These are phyloP conservation scores for Heliconius hortense DNA, from an alignment of 2,888 invertebrate species.

Conservation along the genomic window DNA sequence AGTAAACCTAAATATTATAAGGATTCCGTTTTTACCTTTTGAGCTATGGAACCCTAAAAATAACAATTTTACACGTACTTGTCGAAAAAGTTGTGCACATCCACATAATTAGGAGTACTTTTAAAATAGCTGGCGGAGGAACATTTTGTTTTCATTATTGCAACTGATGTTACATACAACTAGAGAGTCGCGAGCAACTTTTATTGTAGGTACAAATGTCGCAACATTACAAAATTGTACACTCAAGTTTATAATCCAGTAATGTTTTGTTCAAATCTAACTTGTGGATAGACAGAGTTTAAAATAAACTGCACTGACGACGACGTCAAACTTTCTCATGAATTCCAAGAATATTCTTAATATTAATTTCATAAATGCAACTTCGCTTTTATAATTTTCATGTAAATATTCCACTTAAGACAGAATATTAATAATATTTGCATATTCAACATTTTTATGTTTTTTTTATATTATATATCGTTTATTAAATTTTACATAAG, in stretches of 20 bases:
- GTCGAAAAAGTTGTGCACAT: background rate
- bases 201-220: constrained; percentile 30
- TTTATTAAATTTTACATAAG: background rate
- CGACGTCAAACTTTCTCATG: constrained; percentile 21
- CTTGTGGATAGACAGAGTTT: constrained; percentile 21
- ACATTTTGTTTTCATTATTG: constrained; percentile 37
- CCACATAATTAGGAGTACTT: background rate
- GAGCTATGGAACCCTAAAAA: background rate
- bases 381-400: constrained; percentile 8
- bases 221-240: constrained; percentile 24
- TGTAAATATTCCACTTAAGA: background rate
- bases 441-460: background rate
- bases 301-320: constrained; percentile 19
- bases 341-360: constrained; percentile 16
- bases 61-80: background rate
- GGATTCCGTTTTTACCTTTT: no score
- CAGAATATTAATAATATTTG: background rate
- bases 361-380: constrained; percentile 17
- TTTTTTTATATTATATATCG: background rate
- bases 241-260: constrained; percentile 27
- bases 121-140: constrained; percentile 22
- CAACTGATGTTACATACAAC: constrained; percentile 35
- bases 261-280: constrained; percentile 30
- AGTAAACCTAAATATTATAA: no score
- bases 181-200: constrained; percentile 31